Percentiles rank a stretch among this genome's conserved stretches.
Evolutionary conservation across 2,113 vertebrate species (phyloP).

Genomic region (Hemiprocne comata): DNA sequence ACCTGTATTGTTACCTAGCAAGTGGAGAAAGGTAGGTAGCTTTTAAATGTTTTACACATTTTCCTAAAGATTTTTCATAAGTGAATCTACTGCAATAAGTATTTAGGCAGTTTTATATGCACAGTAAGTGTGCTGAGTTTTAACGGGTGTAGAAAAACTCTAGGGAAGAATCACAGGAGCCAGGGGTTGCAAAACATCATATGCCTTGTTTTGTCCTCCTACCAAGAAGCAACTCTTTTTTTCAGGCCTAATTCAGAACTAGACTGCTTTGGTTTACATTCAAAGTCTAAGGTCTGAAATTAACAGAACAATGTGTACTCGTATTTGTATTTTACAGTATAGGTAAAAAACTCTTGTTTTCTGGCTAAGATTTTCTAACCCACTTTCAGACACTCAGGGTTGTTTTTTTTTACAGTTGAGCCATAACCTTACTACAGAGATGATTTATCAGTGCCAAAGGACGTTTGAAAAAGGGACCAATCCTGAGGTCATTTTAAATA

Average conservation of each 20-base stretch:
- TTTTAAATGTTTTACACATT: conserved; percentile 38
- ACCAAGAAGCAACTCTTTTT: not conserved
- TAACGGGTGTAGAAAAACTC: conserved; percentile 25
- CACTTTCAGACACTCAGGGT: not conserved
- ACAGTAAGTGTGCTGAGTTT: not conserved
- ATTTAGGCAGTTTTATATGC: conserved; percentile 18
- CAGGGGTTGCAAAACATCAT: not conserved
- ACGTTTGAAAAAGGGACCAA: not conserved
- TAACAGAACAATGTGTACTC: not conserved
- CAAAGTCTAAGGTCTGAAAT: not conserved
- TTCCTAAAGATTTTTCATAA: conserved; percentile 2
- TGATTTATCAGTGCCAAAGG: not conserved
- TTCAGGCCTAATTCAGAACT: not conserved
- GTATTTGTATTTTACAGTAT: not conserved
- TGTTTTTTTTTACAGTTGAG: not conserved
- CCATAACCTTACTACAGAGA: not conserved
- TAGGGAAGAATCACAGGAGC: not conserved
- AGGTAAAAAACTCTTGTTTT: not conserved
- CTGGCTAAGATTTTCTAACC: not conserved
- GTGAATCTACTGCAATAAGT: not conserved
- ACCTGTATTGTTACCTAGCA: not conserved
- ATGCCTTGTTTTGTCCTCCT: not conserved
- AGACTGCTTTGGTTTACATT: not conserved
- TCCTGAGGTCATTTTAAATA: not conserved
- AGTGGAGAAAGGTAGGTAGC: not conserved